Conservation (phyloP, 2,113 vertebrate species). For the Phainopepla nitens region DNA sequence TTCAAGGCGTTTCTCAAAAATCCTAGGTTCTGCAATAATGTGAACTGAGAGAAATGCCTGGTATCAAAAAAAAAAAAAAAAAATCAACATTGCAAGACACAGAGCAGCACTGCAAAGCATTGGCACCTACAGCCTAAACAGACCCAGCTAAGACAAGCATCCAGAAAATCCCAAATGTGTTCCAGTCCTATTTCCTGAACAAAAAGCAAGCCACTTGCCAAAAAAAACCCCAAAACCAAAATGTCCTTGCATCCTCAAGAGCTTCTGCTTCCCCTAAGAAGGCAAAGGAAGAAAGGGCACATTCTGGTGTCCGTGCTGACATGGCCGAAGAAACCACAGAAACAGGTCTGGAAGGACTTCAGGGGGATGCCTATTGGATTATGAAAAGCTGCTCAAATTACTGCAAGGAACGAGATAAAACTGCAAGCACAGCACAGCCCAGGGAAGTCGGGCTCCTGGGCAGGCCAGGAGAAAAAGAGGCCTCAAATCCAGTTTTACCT, state of each 20-base stretch:
- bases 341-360: neutral
- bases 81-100: accelerated
- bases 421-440: neutral
- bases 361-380: too few species aligned
- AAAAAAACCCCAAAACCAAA: neutral
- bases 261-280: neutral
- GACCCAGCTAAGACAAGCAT: neutral
- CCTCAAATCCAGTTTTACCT: neutral
- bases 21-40: neutral
- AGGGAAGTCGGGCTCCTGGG: neutral
- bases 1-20: neutral
- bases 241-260: neutral
- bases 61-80: neutral
- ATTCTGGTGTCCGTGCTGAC: accelerated
- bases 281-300: neutral
- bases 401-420: neutral
- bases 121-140: neutral
- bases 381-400: neutral
- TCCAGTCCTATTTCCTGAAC: neutral
- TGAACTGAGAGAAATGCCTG: neutral
- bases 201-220: neutral
- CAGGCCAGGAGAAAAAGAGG: neutral
- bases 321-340: neutral
- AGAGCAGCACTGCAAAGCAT: neutral
- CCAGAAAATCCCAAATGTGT: neutral